phyloP scores from a whole-genome alignment of 2,797 vertebrate species.

The Acropternis orthonyx region DNA sequence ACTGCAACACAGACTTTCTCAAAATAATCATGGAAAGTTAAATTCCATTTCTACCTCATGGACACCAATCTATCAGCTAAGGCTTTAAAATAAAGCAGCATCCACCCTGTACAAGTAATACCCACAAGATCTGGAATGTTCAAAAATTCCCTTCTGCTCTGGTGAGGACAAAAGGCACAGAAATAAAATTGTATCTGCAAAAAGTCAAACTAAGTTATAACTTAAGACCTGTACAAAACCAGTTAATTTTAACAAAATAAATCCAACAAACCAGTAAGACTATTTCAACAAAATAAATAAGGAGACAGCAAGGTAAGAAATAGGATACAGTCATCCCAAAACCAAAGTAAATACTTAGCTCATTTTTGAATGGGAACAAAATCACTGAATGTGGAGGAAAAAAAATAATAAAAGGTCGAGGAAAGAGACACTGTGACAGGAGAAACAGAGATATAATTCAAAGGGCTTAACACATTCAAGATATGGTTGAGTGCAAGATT shows the following conservation, averaged over 20 bases:
- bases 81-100: neutral
- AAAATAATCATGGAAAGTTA: neutral
- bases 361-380: neutral
- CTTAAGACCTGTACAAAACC: neutral
- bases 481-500: neutral
- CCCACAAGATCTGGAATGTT: neutral
- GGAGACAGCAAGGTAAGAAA: neutral
- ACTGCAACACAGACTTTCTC: neutral
- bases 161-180: neutral
- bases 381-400: neutral
- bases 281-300: neutral
- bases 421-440: neutral
- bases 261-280: neutral
- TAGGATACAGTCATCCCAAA: neutral
- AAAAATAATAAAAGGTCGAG: neutral
- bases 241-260: neutral
- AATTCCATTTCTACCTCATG: neutral
- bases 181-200: neutral
- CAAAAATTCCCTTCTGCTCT: neutral
- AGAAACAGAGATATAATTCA: neutral
- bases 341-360: neutral
- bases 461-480: neutral
- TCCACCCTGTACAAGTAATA: neutral
- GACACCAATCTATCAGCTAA: neutral
- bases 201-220: neutral